Conservation (phyloP, 2,888 invertebrate genomes). For the Lasioglossum lativentre region DNA sequence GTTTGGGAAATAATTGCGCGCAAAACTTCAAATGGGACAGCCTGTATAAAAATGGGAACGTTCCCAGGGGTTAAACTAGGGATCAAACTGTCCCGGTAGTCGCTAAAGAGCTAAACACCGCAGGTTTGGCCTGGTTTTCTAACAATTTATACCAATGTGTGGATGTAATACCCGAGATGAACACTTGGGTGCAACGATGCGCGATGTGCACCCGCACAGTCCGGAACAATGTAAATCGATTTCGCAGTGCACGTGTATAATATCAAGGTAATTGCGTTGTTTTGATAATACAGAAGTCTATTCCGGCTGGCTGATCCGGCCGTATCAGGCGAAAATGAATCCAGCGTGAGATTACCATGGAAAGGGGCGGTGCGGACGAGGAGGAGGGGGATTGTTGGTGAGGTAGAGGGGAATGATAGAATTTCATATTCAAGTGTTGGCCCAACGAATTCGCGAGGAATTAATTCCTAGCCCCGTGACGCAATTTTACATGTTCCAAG, state of each 20-base stretch:
- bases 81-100: background rate
- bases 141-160: constrained; percentile 28
- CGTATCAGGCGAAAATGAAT: constrained; percentile 24
- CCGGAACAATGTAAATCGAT: constrained; percentile 33
- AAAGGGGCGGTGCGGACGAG: background rate
- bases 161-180: constrained; percentile 14
- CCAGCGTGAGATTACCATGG: constrained; percentile 4
- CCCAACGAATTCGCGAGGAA: constrained; percentile 30
- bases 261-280: constrained; percentile 44
- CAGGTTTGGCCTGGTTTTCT: background rate
- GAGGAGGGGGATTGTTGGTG: background rate
- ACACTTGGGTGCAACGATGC: constrained; percentile 12
- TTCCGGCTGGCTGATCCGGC: background rate
- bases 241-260: constrained; percentile 22
- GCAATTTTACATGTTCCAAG: constrained; percentile 5
- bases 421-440: constrained; percentile 27
- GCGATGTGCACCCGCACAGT: background rate
- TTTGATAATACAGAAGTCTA: constrained; percentile 40
- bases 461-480: constrained; percentile 44
- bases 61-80: fast-evolving
- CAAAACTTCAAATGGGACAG: background rate
- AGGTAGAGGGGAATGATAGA: constrained; percentile 31
- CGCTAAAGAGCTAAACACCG: background rate
- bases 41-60: background rate
- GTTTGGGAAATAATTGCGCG: background rate